Evolutionary conservation across 2,113 vertebrate genomes (phyloP), one percentile per base, ranked within the genome.

Genomic region (Oophaga pumilio): DNA sequence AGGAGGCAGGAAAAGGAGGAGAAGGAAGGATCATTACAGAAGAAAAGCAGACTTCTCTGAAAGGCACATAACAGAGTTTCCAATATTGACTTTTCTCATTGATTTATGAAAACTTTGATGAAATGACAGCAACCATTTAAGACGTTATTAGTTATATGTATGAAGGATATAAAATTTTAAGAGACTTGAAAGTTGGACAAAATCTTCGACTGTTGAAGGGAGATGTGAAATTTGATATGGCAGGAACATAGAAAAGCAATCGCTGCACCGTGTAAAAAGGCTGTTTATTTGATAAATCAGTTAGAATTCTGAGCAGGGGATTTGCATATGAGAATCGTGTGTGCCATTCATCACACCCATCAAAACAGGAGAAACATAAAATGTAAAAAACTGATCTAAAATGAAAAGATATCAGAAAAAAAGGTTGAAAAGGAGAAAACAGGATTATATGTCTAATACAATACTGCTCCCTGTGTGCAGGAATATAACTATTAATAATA

Each of bases 211-310:
- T 26, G 14, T 33, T 71, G 12, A 12, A 24, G 24, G 66, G 12
- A 71, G n/a, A 33, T 26, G 28, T 64, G 62, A 10, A 10, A 71
- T 28, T 71, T 6, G 10, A 71, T 26, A 28, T 57, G 15, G 11
- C 53, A 80, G 24, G 56, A 24, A 80, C 33, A 24, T 24, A 43
- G 6, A 57, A 56, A 11, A 52, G 5, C 50, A 12, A 28, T 28
- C 5, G 14, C 68, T 14, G 22, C 68, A 14, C 11, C 0, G 24
- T 24, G 68, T 76, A 66, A 50, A 52, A 60, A 24, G 80, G 33
- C 26, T 66, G 17, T 82, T 82, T 66, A 64, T 64, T 62, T 82
- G 80, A 82, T 64, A 66, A 66, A 82, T 82, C 33, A 64, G 57
- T 62, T 82, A 43, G 26, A 50, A n/a, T 43, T 64, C 15, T n/a